Evolutionary conservation across 2,888 invertebrate species (phyloP).

Genomic region (Netelia inedita): DNA sequence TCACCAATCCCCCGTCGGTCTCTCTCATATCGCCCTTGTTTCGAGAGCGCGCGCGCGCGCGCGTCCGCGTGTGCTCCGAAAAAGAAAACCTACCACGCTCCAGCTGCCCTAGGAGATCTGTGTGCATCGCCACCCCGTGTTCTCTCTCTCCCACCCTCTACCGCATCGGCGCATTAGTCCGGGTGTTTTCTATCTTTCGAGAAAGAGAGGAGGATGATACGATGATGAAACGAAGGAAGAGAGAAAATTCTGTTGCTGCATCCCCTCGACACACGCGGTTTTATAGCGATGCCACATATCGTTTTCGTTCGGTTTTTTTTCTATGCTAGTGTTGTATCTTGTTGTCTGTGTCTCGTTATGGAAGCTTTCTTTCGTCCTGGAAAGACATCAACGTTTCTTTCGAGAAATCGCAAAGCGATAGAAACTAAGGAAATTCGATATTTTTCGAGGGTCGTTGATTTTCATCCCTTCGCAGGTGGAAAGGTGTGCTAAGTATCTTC

Average conservation of each 20-base stretch:
- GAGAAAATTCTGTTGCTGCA: slow-evolving; percentile 48
- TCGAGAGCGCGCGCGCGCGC: too few relatives aligned
- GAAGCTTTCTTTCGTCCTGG: background rate
- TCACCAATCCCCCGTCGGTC: slow-evolving; percentile 50
- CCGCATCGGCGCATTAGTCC: slow-evolving; percentile 42
- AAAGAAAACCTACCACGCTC: slow-evolving; percentile 73
- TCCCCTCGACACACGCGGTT: slow-evolving; percentile 36
- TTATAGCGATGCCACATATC: slow-evolving; percentile 43
- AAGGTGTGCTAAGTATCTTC: background rate
- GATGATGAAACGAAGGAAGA: slow-evolving; percentile 15
- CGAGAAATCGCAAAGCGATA: background rate
- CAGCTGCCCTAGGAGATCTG: slow-evolving; percentile 71
- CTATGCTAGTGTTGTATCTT: background rate
- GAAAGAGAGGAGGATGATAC: background rate
- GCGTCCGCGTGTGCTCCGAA: slow-evolving; percentile 64
- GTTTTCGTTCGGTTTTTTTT: slow-evolving; percentile 35
- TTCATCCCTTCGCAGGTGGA: slow-evolving; percentile 42
- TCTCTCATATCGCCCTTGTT: slow-evolving; percentile 57
- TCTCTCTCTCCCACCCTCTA: slow-evolving; percentile 69
- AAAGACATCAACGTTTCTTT: too few relatives aligned
- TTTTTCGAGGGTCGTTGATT: slow-evolving; percentile 5
- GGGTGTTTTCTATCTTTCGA: slow-evolving; percentile 46
- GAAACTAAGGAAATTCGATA: slow-evolving; percentile 36
- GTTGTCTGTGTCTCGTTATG: background rate
- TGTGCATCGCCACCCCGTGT: slow-evolving; percentile 73